Percentiles rank a stretch among this genome's conserved stretches.
These are phyloP conservation scores for Paedocypris micromegethes DNA, from an alignment of 2,797 vertebrate genomes.

Conservation along the genomic window DNA sequence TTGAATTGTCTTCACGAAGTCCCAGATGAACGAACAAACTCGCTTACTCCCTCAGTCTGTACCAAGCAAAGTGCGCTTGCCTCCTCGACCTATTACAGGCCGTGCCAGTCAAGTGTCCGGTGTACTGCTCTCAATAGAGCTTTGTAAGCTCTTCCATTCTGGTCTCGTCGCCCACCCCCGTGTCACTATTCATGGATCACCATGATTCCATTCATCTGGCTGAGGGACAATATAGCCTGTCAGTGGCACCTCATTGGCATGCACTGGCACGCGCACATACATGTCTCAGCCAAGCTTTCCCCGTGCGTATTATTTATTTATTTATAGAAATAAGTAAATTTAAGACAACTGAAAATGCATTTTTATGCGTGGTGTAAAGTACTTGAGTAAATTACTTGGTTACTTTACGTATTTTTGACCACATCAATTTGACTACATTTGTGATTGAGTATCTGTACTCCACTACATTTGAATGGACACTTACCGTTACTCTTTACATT, in stretches of 20 bases:
- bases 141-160: constrained; percentile 66
- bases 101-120: constrained; percentile 65
- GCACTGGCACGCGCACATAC: constrained; percentile 54
- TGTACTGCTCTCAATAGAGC: constrained; percentile 63
- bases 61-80: constrained; percentile 63
- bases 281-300: constrained; percentile 32
- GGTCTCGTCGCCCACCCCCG: constrained; percentile 58
- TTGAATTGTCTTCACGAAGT: too few species aligned
- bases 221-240: constrained; percentile 70
- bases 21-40: too few species aligned
- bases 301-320: not conserved
- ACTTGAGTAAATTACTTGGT: too few species aligned
- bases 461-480: too few species aligned
- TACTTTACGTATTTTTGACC: too few species aligned
- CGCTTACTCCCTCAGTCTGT: constrained; percentile 39
- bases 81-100: constrained; percentile 19
- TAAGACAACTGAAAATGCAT: too few species aligned
- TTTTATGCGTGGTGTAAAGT: too few species aligned
- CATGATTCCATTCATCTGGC: constrained; percentile 63
- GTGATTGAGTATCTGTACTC: too few species aligned
- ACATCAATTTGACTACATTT: too few species aligned
- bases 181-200: constrained; percentile 67
- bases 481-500: too few species aligned
- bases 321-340: too few species aligned
- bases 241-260: constrained; percentile 73